Conservation (phyloP, 1,140 invertebrate species). For the Wasmannia auropunctata region DNA sequence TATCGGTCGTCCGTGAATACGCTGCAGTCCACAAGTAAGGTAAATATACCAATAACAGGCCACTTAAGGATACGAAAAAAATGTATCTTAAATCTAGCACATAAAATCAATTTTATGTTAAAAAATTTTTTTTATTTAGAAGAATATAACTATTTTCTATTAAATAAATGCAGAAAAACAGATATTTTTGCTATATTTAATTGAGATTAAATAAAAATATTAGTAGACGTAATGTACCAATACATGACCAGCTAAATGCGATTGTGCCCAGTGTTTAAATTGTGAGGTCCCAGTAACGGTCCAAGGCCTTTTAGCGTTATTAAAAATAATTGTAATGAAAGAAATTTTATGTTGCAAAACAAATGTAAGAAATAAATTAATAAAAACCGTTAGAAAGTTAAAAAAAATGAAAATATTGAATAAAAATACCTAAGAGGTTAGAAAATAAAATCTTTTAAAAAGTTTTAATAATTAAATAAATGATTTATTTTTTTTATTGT, state of each 20-base stretch:
- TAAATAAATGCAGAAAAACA: neutral
- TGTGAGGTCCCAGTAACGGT: neutral
- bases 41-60: conserved; percentile 1
- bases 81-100: neutral
- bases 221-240: neutral
- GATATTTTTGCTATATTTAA: neutral
- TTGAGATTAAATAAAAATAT: neutral
- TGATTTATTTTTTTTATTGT: too few species aligned
- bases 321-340: neutral
- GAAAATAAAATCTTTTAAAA: too few species aligned
- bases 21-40: too few species aligned
- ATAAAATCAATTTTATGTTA: conserved; percentile 3
- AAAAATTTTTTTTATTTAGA: neutral
- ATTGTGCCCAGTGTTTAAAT: neutral
- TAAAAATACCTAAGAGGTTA: neutral
- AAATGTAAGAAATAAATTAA: conserved; percentile 8
- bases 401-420: neutral
- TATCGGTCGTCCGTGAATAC: too few species aligned
- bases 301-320: neutral
- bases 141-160: neutral
- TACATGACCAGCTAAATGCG: neutral
- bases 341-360: neutral
- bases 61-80: neutral
- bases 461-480: too few species aligned
- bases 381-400: neutral